These are phyloP conservation scores for Meloidogyne exigua DNA, from an alignment of 1,140 invertebrate species.

Conservation along the genomic window DNA sequence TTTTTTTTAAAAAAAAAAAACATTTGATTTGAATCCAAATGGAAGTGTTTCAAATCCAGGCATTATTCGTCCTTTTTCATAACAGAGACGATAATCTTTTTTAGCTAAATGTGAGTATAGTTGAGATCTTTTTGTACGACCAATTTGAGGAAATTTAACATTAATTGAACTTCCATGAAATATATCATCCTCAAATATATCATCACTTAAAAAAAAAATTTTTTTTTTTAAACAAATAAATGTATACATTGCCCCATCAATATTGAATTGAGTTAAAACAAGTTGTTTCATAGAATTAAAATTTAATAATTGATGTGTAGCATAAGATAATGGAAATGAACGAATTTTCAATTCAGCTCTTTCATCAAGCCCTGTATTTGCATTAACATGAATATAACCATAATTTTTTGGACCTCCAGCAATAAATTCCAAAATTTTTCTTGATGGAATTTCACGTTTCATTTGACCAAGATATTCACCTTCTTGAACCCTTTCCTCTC, in stretches of 20 bases:
- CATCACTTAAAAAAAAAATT: no score
- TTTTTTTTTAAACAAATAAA: neutral
- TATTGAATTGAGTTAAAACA: neutral
- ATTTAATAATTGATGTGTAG: neutral
- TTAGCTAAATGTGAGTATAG: no score
- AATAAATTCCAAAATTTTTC: conserved; percentile 5
- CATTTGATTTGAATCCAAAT: no score
- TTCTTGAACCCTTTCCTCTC: neutral
- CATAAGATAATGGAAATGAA: no score
- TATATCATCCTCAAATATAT: neutral
- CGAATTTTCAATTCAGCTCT: no score
- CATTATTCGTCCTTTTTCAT: no score
- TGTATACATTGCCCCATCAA: conserved; percentile 4
- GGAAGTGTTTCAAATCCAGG: no score
- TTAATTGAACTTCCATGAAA: neutral
- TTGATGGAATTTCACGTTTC: neutral
- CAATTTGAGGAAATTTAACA: conserved; percentile 3
- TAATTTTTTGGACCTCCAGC: conserved; percentile 13
- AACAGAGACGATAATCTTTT: no score
- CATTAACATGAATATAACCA: neutral
- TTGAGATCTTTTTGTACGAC: no score
- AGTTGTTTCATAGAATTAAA: conserved; percentile 8
- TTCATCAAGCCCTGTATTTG: neutral
- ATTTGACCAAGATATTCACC: conserved; percentile 7
- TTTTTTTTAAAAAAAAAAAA: no score